A percentile compares a stretch with the other conserved stretches of the same genome.
phyloP scores from a whole-genome alignment of 2,888 invertebrate genomes.

The Hirtodrosophila duncani region DNA sequence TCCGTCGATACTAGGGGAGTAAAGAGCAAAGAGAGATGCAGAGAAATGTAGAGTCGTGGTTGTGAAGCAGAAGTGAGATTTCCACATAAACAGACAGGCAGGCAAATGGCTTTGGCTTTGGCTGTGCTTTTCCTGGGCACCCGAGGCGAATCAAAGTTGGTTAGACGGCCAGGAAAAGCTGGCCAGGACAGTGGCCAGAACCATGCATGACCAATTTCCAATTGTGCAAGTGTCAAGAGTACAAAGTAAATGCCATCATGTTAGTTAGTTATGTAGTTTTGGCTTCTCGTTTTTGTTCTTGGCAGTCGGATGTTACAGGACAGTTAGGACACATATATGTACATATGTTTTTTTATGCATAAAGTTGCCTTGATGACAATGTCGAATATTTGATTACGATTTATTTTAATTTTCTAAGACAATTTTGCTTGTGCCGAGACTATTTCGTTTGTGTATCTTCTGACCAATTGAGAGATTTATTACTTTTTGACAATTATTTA shows the following conservation, averaged over 20 bases:
- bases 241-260: conserved; percentile 40
- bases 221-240: conserved; percentile 49
- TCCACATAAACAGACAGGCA: conserved; percentile 25
- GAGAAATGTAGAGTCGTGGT: neutral
- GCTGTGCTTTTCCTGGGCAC: neutral
- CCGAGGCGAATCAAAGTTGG: conserved; percentile 12
- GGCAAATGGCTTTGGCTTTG: conserved; percentile 28
- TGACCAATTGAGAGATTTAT: too few relatives aligned
- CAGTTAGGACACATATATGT: too few relatives aligned
- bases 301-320: conserved; percentile 16
- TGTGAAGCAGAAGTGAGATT: neutral
- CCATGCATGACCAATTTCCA: conserved; percentile 50
- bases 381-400: too few relatives aligned
- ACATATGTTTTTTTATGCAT: too few relatives aligned
- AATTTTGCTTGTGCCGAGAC: too few relatives aligned
- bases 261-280: conserved; percentile 42
- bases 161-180: neutral
- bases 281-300: conserved; percentile 16
- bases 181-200: conserved; percentile 1
- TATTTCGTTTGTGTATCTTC: too few relatives aligned
- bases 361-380: too few relatives aligned
- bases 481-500: too few relatives aligned
- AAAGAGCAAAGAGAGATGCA: neutral
- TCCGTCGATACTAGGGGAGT: conserved; percentile 42
- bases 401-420: too few relatives aligned